Evolutionary conservation across 2,888 invertebrate species (phyloP), one percentile per base, ranked within the genome.

Genomic region (Geophilus truncorum): DNA sequence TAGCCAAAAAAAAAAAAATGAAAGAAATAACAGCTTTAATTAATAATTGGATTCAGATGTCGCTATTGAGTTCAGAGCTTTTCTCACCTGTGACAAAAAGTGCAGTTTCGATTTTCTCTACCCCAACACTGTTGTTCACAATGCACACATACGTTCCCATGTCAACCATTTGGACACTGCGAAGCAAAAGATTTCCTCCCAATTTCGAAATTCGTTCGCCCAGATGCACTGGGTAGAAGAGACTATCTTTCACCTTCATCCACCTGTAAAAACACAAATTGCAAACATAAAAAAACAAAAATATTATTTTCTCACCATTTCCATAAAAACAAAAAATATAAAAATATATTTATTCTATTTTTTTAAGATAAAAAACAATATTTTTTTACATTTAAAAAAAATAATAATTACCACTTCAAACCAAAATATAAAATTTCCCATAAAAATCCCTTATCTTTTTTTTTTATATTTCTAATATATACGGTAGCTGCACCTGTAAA

Each of bases 131-230:
- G 87, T 98, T 98, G 86, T 95, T 96, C 0, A 96, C 97, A 83
- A 96, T 94, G 87, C 97, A 97, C 82, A 95, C 89, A 87, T 97
- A 98, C 88, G 95, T 94, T 85, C 97, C 97, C 83, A 95, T 95
- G 88, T 98, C 97, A 85, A 94, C 93, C 70, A 96, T 95, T 85
- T 93, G 92, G n/a, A 96, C 95, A 86, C 96, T 94, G 83, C 93
- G 92, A 84, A 98, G 95, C 84, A 97, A 94, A 84, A 98, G 89
- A 82, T 97, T 97, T 81, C 97, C 97, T 82, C 96, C 96, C 23
- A 95, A 94, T 89, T 96, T 96, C 85, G 94, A 94, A 23, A 96
- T 93, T 84, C 96, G 91, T 82, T 96, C 96, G 86, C 94, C 93
- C 83, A 96, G 88, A 51, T 92, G 91, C 15, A 96, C 95, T n/a